These are phyloP conservation scores for Wasmannia auropunctata DNA, from an alignment of 1,140 invertebrate species.

Conservation along the genomic window DNA sequence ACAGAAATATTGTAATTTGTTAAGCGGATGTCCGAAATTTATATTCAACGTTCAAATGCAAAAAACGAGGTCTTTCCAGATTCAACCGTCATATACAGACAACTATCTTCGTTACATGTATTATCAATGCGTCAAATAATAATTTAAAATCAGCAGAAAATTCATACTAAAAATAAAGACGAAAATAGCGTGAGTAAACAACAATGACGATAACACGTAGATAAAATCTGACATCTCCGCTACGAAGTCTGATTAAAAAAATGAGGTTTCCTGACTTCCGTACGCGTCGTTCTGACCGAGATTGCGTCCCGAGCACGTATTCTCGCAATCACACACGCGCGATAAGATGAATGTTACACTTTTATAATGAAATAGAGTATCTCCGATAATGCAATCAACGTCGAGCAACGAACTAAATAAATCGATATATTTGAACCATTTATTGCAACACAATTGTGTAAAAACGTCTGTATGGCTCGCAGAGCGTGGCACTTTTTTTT, in stretches of 20 bases:
- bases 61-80: conserved; percentile 65
- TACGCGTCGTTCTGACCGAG: background rate
- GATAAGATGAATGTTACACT: background rate
- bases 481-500: background rate
- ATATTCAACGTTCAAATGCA: too few relatives aligned
- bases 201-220: background rate
- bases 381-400: conserved; percentile 8
- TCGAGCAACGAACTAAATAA: conserved; percentile 16
- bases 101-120: background rate
- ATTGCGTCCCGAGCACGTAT: background rate
- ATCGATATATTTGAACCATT: conserved; percentile 29
- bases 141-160: background rate
- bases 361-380: conserved; percentile 13
- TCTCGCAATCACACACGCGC: background rate
- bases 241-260: background rate
- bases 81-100: background rate
- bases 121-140: background rate
- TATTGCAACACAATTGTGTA: background rate
- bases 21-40: background rate
- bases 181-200: background rate
- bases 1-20: conserved; percentile 36
- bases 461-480: background rate
- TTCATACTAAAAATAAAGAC: background rate
- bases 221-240: background rate
- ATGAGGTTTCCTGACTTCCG: background rate